Conservation (phyloP, 1,140 invertebrate genomes). For the silkworm (Bombyx mori) region ASM3026992v2 NC_085111.1:3736501-3737000, state of each 20-base stretch:
- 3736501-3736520: too few species aligned
- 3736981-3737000: too few species aligned
- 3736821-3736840: constrained; percentile 34
- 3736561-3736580: too few species aligned
- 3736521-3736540: too few species aligned
- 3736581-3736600: too few species aligned
- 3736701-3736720: constrained; percentile 23
- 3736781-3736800: neutral
- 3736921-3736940: constrained; percentile 41
- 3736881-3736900: constrained; percentile 47
- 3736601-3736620: too few species aligned
- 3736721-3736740: constrained; percentile 10
- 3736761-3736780: neutral
- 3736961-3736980: too few species aligned
- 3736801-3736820: constrained; percentile 8
- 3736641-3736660: constrained; percentile 37
- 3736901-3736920: constrained; percentile 47
- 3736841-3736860: constrained; percentile 36
- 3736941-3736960: constrained; percentile 29
- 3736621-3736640: constrained; percentile 27
- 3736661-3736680: constrained; percentile 23
- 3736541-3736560: too few species aligned
- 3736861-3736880: constrained; percentile 53
- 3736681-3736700: constrained; percentile 32
- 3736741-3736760: neutral